Conservation (phyloP, 2,797 vertebrate genomes). For the Poecilia gillii region DNA sequence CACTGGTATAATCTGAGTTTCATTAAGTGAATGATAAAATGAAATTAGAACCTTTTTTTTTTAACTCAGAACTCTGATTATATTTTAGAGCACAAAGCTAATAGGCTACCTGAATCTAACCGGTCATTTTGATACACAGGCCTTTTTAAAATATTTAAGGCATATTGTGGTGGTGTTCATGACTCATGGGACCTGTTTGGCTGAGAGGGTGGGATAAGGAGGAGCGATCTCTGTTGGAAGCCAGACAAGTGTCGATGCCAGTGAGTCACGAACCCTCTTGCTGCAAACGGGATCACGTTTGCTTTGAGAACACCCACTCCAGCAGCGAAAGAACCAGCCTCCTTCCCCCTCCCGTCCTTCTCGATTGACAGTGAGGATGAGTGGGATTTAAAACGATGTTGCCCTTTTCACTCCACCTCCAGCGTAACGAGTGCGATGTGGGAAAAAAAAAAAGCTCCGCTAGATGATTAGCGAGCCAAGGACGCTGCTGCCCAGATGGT, state of each 20-base stretch:
- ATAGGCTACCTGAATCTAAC: background rate
- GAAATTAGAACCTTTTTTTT: background rate
- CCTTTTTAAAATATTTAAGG: constrained; percentile 11
- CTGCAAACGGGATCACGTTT: constrained; percentile 74
- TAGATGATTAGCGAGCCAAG: constrained; percentile 42
- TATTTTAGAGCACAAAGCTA: background rate
- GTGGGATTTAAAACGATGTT: constrained; percentile 54
- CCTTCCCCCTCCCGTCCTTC: constrained; percentile 30
- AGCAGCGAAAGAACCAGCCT: constrained; percentile 37
- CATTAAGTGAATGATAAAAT: background rate
- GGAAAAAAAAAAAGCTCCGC: constrained; percentile 23
- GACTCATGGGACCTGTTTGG: constrained; percentile 69
- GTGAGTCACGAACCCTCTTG: constrained; percentile 77
- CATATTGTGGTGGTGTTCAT: constrained; percentile 48
- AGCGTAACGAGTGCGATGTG: constrained; percentile 28
- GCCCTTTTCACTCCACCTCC: constrained; percentile 18
- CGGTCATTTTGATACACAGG: constrained; percentile 5
- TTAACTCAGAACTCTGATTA: background rate
- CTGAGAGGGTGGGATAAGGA: constrained; percentile 61
- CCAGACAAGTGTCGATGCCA: constrained; percentile 75
- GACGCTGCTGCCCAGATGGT: constrained; percentile 55
- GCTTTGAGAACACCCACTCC: constrained; percentile 66
- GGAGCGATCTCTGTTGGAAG: constrained; percentile 49
- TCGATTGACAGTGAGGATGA: constrained; percentile 50
- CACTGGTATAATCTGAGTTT: background rate